Evolutionary conservation across 2,797 vertebrate species (phyloP).

Genomic region (Gymnoscopelus microlampas): DNA sequence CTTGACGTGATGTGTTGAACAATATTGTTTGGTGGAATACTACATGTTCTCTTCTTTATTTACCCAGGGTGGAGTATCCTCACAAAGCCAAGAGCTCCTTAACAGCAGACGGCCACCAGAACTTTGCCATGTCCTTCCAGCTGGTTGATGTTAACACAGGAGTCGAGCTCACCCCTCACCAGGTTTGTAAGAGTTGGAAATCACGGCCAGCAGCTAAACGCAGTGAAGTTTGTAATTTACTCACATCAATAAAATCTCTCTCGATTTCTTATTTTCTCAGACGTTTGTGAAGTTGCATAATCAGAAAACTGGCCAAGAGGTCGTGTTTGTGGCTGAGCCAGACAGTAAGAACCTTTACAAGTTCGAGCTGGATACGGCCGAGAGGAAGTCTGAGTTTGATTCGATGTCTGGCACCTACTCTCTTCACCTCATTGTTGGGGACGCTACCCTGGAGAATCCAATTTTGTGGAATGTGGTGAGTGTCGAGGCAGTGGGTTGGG

Average conservation of each 20-base stretch:
- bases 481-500: conserved; percentile 23
- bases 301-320: conserved; percentile 97
- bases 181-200: conserved; percentile 77
- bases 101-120: conserved; percentile 96
- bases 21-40: neutral
- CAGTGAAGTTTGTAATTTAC: neutral
- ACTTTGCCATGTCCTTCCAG: conserved; percentile 96
- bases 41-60: conserved; percentile 7
- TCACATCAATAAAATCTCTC: neutral
- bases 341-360: conserved; percentile 96
- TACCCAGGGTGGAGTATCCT: conserved; percentile 90
- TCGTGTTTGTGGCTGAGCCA: conserved; percentile 97
- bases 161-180: conserved; percentile 94
- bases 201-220: neutral
- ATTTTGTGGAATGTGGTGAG: conserved; percentile 97
- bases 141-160: conserved; percentile 92
- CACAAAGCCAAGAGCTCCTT: conserved; percentile 91
- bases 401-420: conserved; percentile 96
- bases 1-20: neutral
- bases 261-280: conserved; percentile 67
- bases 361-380: conserved; percentile 95
- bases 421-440: conserved; percentile 94
- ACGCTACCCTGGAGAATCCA: conserved; percentile 97
- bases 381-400: conserved; percentile 94
- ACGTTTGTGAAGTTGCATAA: conserved; percentile 97